Percentiles rank a stretch among this genome's conserved stretches.
phyloP scores from a whole-genome alignment of 2,797 vertebrate genomes.

The Coracias cyanogaster region DNA sequence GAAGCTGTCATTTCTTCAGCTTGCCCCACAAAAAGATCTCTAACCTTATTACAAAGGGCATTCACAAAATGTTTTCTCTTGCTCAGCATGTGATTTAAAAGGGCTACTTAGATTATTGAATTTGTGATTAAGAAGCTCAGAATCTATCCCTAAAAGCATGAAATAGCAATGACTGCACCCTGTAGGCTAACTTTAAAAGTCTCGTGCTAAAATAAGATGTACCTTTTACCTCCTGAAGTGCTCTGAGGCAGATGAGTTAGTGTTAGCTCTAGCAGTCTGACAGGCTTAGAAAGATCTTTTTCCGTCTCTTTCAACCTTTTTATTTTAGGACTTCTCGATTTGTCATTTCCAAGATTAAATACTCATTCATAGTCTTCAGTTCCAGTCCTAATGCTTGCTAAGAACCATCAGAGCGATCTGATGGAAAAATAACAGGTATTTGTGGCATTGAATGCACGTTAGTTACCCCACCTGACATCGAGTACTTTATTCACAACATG shows the following conservation, averaged over 20 bases:
- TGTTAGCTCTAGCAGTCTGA: not conserved
- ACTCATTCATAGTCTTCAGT: not conserved
- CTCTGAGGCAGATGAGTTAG: not conserved
- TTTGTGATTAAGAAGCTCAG: not conserved
- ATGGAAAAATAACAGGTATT: not conserved
- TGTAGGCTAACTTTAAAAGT: not conserved
- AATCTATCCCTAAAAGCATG: not conserved
- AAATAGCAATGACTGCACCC: not conserved
- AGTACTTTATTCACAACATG: not conserved
- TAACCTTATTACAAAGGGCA: fast-evolving
- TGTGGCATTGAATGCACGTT: not conserved
- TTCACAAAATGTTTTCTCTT: not conserved
- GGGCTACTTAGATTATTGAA: not conserved
- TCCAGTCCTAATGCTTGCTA: not conserved
- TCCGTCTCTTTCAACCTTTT: not conserved
- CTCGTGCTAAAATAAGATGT: not conserved
- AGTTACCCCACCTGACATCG: not conserved
- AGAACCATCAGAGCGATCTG: not conserved
- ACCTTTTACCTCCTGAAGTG: not conserved
- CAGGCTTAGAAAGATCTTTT: not conserved
- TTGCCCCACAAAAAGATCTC: not conserved
- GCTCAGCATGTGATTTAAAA: not conserved
- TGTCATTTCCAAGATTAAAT: not conserved
- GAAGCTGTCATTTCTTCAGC: not conserved
- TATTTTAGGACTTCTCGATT: not conserved